Evolutionary conservation across 2,797 vertebrate genomes (phyloP).

Genomic region (Acipenser transmontanus): DNA sequence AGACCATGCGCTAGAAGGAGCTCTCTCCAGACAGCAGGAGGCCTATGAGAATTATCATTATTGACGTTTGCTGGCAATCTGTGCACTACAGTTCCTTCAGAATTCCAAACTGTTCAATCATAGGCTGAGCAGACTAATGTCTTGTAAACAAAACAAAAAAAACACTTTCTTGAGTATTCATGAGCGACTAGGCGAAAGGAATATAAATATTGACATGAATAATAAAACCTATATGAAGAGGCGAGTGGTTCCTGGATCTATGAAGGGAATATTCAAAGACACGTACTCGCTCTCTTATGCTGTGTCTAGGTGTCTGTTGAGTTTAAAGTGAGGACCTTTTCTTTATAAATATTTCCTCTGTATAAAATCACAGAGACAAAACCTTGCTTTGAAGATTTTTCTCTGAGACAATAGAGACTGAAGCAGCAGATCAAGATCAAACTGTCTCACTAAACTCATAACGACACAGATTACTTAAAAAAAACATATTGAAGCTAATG

Average conservation of each 20-base stretch:
- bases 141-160: background rate
- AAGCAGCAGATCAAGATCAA: no score
- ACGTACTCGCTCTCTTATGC: no score
- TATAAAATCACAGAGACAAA: no score
- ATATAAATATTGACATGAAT: background rate
- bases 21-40: background rate
- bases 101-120: background rate
- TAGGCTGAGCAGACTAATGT: background rate
- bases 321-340: no score
- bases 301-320: no score
- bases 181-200: background rate
- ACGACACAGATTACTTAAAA: background rate
- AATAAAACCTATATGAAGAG: no score
- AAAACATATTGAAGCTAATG: background rate
- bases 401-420: no score
- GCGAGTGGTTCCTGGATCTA: no score
- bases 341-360: no score
- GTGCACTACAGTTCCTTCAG: background rate
- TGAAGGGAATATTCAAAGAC: no score
- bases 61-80: background rate
- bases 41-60: background rate
- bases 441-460: slow-evolving; percentile 1
- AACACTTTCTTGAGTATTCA: background rate
- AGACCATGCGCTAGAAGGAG: background rate
- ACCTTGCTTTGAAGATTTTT: no score